These are phyloP conservation scores for Alviniconcha marisindica DNA, from an alignment of 1,140 invertebrate species.

Conservation along the genomic window DNA sequence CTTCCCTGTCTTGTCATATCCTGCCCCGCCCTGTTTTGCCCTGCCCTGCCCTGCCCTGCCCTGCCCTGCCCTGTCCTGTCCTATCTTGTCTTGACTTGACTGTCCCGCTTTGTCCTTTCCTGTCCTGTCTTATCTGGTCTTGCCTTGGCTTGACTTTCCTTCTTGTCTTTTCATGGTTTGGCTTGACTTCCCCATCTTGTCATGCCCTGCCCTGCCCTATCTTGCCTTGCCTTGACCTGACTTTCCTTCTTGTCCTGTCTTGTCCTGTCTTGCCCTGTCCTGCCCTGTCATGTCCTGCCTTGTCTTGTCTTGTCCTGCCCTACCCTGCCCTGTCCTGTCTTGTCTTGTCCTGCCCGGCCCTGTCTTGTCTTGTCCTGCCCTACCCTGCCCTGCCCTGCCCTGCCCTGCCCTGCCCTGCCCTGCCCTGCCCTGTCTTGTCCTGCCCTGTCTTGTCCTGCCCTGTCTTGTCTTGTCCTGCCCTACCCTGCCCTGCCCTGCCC, in stretches of 20 bases:
- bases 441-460: not conserved
- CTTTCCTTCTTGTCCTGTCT: not conserved
- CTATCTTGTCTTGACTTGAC: too few relatives aligned
- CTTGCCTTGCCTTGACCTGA: not conserved
- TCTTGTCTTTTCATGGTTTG: too few relatives aligned
- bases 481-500: not conserved
- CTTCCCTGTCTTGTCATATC: too few relatives aligned
- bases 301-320: slow-evolving; percentile 13
- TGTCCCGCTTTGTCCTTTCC: not conserved
- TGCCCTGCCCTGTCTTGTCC: slow-evolving; percentile 21
- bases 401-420: slow-evolving; percentile 2
- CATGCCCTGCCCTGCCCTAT: not conserved
- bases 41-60: too few relatives aligned
- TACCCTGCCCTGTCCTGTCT: slow-evolving; percentile 5
- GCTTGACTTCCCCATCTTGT: too few relatives aligned
- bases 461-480: slow-evolving; percentile 25
- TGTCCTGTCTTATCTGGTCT: too few relatives aligned
- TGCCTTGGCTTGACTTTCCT: too few relatives aligned
- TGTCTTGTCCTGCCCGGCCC: slow-evolving; percentile 20
- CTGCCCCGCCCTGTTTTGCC: too few relatives aligned
- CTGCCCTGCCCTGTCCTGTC: too few relatives aligned
- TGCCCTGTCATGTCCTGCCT: slow-evolving; percentile 5
- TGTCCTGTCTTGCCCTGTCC: not conserved
- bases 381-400: not conserved
- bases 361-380: not conserved